Evolutionary conservation across 1,140 invertebrate species (phyloP), one percentile per base, ranked within the genome.

Genomic region (Procambarus clarkii): DNA sequence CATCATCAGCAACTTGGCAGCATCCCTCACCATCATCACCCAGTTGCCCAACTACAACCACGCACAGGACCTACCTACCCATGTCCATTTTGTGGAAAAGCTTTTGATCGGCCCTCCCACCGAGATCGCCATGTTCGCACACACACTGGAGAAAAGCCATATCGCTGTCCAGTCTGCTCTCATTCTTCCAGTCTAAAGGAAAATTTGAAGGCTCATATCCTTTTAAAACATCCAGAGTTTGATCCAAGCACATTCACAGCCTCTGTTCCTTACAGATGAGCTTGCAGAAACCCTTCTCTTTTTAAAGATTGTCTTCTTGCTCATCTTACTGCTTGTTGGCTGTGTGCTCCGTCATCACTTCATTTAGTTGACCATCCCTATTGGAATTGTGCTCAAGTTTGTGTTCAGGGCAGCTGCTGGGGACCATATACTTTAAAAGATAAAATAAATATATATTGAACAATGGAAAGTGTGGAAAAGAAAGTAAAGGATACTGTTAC

Each of bases 111-210:
- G 44, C 88, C 88, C 71, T 91, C 88, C 24, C 88, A 91, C 44
- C 69, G 81, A 21, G 88, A 91, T 74, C 88, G 88, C 34, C 88
- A 91, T 54, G 81, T 91, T 34, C 88, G 88, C 69, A 91, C 81
- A 18, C 88, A 91, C 76, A 91, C 88, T 9, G 88, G 88, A 50
- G 88, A 91, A 74, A 91, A 91, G 54, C 88, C 88, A 58, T 91
- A 76, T 74, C 81, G 74, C 21, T 91, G 88, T 21, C 88, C 88
- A 45, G 81, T 84, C 46, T 91, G 88, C 58, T 60, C 88, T 46
- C 88, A 91, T 44, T 91, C 88, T 48, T 91, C 88, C 71, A 91
- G 88, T 71, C 81, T 91, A 4, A 91, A 91, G 74, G 88, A 91
- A 48, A 91, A 91, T 71, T 74, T 91, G n/a, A 91, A 91, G 69